These are phyloP conservation scores for Drosophila formosana DNA, from an alignment of 2,888 invertebrate genomes.

Conservation along the genomic window DNA sequence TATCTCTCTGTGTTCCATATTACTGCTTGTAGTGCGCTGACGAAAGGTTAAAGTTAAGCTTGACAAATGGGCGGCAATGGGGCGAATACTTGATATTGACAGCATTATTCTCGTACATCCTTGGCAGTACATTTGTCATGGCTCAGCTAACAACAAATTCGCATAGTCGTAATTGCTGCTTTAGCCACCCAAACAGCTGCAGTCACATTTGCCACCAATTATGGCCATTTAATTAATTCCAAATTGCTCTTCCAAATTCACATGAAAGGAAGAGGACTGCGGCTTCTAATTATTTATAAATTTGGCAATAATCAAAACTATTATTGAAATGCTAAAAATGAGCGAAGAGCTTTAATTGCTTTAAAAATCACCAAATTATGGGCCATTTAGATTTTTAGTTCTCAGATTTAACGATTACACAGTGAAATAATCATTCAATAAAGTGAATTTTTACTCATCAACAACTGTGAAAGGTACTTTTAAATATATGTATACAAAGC, in stretches of 20 bases:
- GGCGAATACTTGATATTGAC: conserved; percentile 59
- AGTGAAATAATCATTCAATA: too few relatives aligned
- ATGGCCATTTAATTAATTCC: conserved; percentile 17
- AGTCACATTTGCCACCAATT: conserved; percentile 24
- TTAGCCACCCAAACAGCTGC: conserved; percentile 7
- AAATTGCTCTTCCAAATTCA: not conserved
- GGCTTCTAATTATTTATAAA: not conserved
- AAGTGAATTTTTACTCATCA: too few relatives aligned
- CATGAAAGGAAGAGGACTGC: not conserved
- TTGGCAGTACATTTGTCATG: conserved; percentile 48
- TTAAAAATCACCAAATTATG: not conserved
- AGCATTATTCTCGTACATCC: conserved; percentile 36
- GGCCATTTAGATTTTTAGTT: too few relatives aligned
- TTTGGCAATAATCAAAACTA: not conserved
- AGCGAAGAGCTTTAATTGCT: not conserved
- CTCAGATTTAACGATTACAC: too few relatives aligned
- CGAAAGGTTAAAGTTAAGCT: conserved; percentile 75
- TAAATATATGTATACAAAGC: too few relatives aligned
- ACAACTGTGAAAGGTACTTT: too few relatives aligned
- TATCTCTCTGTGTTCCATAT: not conserved
- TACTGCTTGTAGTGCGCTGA: conserved; percentile 15
- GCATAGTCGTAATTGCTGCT: conserved; percentile 42
- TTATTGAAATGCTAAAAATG: not conserved
- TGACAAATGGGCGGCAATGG: conserved; percentile 62
- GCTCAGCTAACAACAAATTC: conserved; percentile 44